Percentiles rank a stretch among this genome's conserved stretches.
Evolutionary conservation across 2,113 vertebrate species (phyloP).

Genomic region (Leucopternis melanops): DNA sequence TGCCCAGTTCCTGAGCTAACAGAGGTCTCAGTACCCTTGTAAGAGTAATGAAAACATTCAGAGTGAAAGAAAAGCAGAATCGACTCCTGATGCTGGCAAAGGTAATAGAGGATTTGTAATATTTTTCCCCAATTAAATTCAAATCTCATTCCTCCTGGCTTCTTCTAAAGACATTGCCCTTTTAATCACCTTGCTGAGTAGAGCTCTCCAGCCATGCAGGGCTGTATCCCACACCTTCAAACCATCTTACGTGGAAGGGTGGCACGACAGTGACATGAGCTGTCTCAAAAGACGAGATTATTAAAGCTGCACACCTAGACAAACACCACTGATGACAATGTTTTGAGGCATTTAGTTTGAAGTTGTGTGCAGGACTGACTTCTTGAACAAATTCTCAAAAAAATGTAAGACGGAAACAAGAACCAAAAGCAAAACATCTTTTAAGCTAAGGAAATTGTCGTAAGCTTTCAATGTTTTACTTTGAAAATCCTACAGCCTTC

Average conservation of each 20-base stretch:
- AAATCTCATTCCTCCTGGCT: background rate
- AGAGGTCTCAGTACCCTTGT: background rate
- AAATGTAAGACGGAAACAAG: background rate
- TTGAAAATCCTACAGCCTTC: slow-evolving; percentile 48
- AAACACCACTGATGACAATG: background rate
- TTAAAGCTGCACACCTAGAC: slow-evolving; percentile 1
- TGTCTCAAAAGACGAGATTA: background rate
- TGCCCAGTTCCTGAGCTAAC: background rate
- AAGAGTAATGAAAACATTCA: background rate
- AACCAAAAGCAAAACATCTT: slow-evolving; percentile 44
- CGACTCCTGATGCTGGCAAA: background rate
- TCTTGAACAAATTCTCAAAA: slow-evolving; percentile 31
- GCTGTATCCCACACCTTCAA: background rate
- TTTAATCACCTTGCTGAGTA: background rate
- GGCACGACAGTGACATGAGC: background rate
- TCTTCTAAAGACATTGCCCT: background rate
- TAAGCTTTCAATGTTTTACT: slow-evolving; percentile 58
- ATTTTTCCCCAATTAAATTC: background rate
- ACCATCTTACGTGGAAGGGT: background rate
- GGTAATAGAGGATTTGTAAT: background rate
- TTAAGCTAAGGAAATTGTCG: slow-evolving; percentile 46
- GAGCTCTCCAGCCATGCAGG: background rate
- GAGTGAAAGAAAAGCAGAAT: background rate
- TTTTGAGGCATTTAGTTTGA: background rate
- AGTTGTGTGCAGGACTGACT: background rate